Conservation (phyloP, 2,888 invertebrate genomes). For the Dynastes hyllus region DNA sequence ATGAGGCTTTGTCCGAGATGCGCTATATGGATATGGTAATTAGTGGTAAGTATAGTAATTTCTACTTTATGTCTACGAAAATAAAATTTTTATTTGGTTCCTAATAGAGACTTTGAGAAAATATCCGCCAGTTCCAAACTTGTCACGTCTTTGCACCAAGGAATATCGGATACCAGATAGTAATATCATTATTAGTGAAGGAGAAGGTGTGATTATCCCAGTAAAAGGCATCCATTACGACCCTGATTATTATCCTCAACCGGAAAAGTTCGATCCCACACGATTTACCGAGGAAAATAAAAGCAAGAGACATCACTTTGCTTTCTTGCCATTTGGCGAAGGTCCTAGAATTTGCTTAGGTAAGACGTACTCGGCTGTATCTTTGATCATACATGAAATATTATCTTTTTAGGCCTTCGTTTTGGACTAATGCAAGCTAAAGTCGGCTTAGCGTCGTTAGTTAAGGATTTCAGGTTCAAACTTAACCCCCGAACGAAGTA, state of each 20-base stretch:
- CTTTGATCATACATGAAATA: neutral
- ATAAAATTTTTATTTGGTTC: slow-evolving; percentile 5
- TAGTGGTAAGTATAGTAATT: slow-evolving; percentile 7
- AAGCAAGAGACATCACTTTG: slow-evolving; percentile 70
- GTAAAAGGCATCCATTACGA: slow-evolving; percentile 75
- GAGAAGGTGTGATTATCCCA: slow-evolving; percentile 73
- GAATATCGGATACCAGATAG: slow-evolving; percentile 72
- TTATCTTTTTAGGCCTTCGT: slow-evolving; percentile 51
- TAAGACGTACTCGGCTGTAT: neutral
- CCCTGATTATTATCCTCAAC: slow-evolving; percentile 74
- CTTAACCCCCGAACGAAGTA: slow-evolving; percentile 53
- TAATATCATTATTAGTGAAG: slow-evolving; percentile 72
- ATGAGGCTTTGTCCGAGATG: slow-evolving; percentile 71
- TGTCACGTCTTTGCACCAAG: slow-evolving; percentile 64
- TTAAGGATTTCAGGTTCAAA: slow-evolving; percentile 54
- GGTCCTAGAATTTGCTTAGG: slow-evolving; percentile 72
- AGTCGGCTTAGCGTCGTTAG: slow-evolving; percentile 49
- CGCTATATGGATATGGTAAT: slow-evolving; percentile 64
- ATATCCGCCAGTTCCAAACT: slow-evolving; percentile 57
- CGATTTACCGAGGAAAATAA: slow-evolving; percentile 73
- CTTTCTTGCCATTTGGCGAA: slow-evolving; percentile 75
- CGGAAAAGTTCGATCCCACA: slow-evolving; percentile 75
- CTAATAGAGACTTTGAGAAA: slow-evolving; percentile 50
- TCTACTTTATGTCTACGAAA: neutral
- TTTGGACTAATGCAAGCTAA: slow-evolving; percentile 58